Conservation (phyloP, 2,888 invertebrate genomes). For the Shargacucullia verbasci region DNA sequence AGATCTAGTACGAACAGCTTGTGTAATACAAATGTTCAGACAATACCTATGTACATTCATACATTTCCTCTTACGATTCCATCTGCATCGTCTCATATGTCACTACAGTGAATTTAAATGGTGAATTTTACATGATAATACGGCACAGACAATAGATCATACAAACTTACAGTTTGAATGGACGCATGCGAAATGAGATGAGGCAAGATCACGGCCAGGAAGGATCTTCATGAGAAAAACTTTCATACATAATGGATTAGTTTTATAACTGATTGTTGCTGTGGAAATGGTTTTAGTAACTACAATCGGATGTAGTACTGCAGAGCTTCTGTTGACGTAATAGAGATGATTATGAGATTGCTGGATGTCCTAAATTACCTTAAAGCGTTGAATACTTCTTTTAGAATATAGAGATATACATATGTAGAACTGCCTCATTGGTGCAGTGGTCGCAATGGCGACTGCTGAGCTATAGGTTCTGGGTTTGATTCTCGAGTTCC, state of each 20-base stretch:
- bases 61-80: slow-evolving; percentile 28
- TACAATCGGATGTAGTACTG: no score
- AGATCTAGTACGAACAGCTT: not conserved
- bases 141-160: slow-evolving; percentile 39
- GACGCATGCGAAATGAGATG: slow-evolving; percentile 35
- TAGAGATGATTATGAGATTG: no score
- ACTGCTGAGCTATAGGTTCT: no score
- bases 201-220: slow-evolving; percentile 44
- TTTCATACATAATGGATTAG: slow-evolving; percentile 30
- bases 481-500: no score
- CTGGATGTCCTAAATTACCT: no score
- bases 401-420: no score
- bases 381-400: no score
- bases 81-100: slow-evolving; percentile 18
- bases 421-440: no score
- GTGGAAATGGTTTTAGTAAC: no score
- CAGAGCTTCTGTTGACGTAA: no score
- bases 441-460: no score
- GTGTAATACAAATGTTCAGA: not conserved
- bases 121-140: slow-evolving; percentile 42
- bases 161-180: slow-evolving; percentile 21
- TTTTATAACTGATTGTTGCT: slow-evolving; percentile 1
- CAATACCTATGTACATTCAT: not conserved
- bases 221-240: not conserved
- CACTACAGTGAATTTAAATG: slow-evolving; percentile 39